These are phyloP conservation scores for Calliphora vomitoria DNA, from an alignment of 2,888 invertebrate species.

Conservation along the genomic window DNA sequence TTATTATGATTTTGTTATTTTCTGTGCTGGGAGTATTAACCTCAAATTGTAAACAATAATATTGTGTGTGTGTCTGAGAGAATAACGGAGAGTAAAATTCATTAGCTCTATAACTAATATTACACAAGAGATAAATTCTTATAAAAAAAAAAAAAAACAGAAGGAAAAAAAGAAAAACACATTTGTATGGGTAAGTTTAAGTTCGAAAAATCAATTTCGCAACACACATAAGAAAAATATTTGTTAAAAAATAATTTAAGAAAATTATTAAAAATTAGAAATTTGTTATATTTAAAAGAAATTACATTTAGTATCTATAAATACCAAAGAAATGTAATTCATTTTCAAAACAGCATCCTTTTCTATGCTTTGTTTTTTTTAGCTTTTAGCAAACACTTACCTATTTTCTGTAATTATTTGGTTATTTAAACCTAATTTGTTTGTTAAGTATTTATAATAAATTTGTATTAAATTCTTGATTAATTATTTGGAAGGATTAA, in stretches of 20 bases:
- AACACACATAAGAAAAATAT: conserved; percentile 75
- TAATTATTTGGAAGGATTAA: conserved; percentile 58
- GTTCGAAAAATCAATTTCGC: conserved; percentile 82
- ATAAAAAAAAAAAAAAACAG: neutral
- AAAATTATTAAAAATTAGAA: conserved; percentile 11
- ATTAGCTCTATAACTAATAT: conserved; percentile 54
- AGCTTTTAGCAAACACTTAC: conserved; percentile 27
- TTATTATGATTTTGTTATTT: conserved; percentile 34
- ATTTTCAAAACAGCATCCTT: neutral
- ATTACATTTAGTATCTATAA: too few species aligned
- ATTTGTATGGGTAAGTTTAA: conserved; percentile 58
- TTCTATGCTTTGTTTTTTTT: neutral
- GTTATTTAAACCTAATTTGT: conserved; percentile 13
- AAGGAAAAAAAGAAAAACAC: conserved; percentile 12
- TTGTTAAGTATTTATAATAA: conserved; percentile 17
- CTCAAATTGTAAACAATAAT: conserved; percentile 70
- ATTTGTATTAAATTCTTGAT: conserved; percentile 25
- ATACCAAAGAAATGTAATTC: neutral
- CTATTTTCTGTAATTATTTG: conserved; percentile 31
- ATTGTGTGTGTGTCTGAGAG: neutral
- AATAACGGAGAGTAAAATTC: conserved; percentile 23
- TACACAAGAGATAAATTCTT: conserved; percentile 57
- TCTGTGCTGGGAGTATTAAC: conserved; percentile 70
- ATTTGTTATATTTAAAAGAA: neutral
- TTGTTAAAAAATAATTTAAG: conserved; percentile 33